These are phyloP conservation scores for Lamellibrachia columna DNA, from an alignment of 2,888 invertebrate species.

Conservation along the genomic window DNA sequence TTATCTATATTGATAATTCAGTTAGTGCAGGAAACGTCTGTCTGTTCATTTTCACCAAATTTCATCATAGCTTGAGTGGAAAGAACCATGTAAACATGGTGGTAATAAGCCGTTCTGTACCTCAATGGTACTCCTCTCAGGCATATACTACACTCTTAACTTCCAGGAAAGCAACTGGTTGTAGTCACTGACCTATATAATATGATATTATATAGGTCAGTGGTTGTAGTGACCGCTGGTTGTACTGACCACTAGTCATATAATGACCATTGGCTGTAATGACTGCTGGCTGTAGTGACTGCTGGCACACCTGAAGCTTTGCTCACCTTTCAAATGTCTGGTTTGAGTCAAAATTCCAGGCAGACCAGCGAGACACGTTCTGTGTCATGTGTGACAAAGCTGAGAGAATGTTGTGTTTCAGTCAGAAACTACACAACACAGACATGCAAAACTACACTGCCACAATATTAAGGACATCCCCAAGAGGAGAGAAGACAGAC, in stretches of 20 bases:
- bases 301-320: constrained; percentile 66
- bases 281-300: neutral
- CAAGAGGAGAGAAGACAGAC: too few species aligned
- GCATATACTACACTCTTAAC: neutral
- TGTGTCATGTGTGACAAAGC: neutral
- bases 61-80: neutral
- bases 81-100: neutral
- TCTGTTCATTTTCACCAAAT: neutral
- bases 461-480: too few species aligned
- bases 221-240: neutral
- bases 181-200: neutral
- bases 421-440: neutral
- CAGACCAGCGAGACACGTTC: constrained; percentile 35
- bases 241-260: neutral
- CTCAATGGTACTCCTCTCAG: neutral
- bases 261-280: neutral
- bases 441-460: neutral
- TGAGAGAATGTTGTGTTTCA: neutral
- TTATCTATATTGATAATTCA: neutral
- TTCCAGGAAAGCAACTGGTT: neutral
- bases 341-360: constrained; percentile 66
- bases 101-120: neutral
- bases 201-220: too few species aligned
- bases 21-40: neutral
- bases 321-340: constrained; percentile 63